These are phyloP conservation scores for Aphelenchoides besseyi DNA, from an alignment of 1,140 invertebrate genomes.

Conservation along the genomic window DNA sequence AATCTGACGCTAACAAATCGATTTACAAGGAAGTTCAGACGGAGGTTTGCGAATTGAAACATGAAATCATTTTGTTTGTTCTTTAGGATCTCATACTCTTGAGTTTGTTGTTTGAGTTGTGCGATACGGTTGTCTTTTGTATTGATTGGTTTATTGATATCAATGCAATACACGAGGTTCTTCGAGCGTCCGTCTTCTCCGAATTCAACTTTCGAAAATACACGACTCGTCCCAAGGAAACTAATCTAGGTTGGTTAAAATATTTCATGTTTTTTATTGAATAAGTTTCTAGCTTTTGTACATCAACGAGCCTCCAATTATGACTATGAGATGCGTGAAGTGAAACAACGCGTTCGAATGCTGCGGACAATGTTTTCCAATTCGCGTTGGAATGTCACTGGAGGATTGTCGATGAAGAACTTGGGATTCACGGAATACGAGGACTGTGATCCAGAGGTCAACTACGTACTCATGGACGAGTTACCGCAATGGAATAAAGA, in stretches of 20 bases:
- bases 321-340: constrained; percentile 32
- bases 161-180: constrained; percentile 32
- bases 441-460: constrained; percentile 31
- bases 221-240: not conserved
- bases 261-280: constrained; percentile 13
- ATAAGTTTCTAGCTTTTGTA: constrained; percentile 46
- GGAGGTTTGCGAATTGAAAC: constrained; percentile 39
- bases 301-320: constrained; percentile 39
- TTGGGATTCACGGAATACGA: constrained; percentile 41
- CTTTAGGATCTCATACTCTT: constrained; percentile 50
- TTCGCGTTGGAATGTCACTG: constrained; percentile 33
- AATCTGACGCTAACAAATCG: constrained; percentile 14
- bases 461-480: constrained; percentile 44
- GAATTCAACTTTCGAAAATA: constrained; percentile 32
- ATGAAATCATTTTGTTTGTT: constrained; percentile 31
- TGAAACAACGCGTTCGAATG: constrained; percentile 35
- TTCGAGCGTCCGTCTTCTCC: constrained; percentile 38
- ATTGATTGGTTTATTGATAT: constrained; percentile 59
- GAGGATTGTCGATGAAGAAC: constrained; percentile 38
- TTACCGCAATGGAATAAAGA: constrained; percentile 31
- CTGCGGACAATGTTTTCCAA: constrained; percentile 35
- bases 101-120: constrained; percentile 46
- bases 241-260: constrained; percentile 28
- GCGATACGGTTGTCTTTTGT: constrained; percentile 52
- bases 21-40: constrained; percentile 28